Conservation (phyloP, 2,888 invertebrate species). For the Amblyjoppa proteus region DNA sequence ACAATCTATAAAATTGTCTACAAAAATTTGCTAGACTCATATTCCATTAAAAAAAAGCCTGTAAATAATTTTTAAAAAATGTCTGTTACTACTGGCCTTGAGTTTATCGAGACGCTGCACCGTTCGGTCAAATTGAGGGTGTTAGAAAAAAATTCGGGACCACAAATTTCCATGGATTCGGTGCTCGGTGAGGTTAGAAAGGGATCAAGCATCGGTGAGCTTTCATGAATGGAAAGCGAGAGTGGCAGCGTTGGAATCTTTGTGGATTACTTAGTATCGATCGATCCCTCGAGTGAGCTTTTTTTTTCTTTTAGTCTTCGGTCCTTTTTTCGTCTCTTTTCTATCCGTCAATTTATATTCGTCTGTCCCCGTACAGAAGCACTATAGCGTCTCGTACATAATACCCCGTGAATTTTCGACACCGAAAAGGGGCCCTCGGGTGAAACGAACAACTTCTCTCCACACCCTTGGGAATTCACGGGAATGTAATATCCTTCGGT, state of each 20-base stretch:
- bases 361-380: neutral
- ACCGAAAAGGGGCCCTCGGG: neutral
- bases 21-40: too few species aligned
- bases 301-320: neutral
- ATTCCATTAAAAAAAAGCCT: too few species aligned
- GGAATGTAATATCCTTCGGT: conserved; percentile 55
- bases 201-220: neutral
- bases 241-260: conserved; percentile 3
- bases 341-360: conserved; percentile 1
- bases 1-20: too few species aligned
- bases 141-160: too few species aligned
- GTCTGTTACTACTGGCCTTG: too few species aligned
- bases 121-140: too few species aligned
- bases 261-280: conserved; percentile 14
- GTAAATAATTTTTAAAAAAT: too few species aligned
- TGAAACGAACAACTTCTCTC: conserved; percentile 6
- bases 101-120: too few species aligned
- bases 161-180: too few species aligned
- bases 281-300: neutral
- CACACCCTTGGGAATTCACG: conserved; percentile 12
- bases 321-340: neutral
- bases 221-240: conserved; percentile 20
- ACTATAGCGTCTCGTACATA: neutral
- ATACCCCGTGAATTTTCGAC: neutral
- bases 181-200: neutral